Percentiles rank a stretch among this genome's conserved stretches.
These are phyloP conservation scores for Porites rus DNA, from an alignment of 92 coral and sea anemone genomes.

Conservation along the genomic window DNA sequence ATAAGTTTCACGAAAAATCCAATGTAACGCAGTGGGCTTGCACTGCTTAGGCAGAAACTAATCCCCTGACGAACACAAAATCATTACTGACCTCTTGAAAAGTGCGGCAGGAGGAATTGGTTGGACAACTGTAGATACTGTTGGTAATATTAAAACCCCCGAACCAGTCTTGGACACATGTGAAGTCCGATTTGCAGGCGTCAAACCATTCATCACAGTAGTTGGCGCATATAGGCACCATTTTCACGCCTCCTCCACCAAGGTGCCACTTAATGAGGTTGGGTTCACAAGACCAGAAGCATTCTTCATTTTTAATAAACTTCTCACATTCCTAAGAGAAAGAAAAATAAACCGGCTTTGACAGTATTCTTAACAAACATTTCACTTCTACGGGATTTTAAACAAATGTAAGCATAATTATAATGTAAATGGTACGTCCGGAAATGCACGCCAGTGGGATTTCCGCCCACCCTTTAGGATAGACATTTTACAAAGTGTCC, in stretches of 20 bases:
- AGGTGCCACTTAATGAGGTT: slow-evolving; percentile 80
- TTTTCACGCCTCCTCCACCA: slow-evolving; percentile 22
- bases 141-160: slow-evolving; percentile 61
- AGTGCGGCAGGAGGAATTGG: slow-evolving; percentile 62
- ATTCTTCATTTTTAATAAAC: slow-evolving; percentile 81
- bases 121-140: slow-evolving; percentile 67
- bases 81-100: slow-evolving; percentile 70
- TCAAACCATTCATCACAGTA: slow-evolving; percentile 88
- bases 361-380: not conserved
- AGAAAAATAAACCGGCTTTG: not conserved
- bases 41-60: too few species aligned
- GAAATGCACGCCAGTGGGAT: too few species aligned
- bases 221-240: slow-evolving; percentile 80
- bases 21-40: too few species aligned
- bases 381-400: too few species aligned
- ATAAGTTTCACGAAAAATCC: too few species aligned
- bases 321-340: slow-evolving; percentile 73
- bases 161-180: slow-evolving; percentile 81
- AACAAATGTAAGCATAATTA: too few species aligned
- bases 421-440: too few species aligned
- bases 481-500: too few species aligned
- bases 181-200: slow-evolving; percentile 86
- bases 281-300: slow-evolving; percentile 94
- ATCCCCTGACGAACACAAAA: too few species aligned
- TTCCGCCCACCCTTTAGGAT: too few species aligned